A percentile compares a stretch with the other conserved stretches of the same genome.
Conservation (phyloP, 2,113 vertebrate genomes). For the Pica pica region DNA sequence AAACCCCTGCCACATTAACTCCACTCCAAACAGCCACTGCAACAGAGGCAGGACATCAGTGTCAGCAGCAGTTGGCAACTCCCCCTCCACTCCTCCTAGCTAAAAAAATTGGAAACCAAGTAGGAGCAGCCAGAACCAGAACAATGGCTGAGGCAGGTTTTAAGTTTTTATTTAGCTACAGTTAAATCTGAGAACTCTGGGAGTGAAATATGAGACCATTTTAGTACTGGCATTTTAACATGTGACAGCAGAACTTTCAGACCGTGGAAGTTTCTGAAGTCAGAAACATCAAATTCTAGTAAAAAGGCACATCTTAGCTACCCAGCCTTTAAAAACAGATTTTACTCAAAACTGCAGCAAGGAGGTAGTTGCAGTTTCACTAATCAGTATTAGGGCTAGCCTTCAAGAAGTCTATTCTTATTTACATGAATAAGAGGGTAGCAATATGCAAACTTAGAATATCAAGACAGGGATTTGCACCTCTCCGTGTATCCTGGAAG, state of each 20-base stretch:
- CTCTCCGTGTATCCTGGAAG: not conserved
- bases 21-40: slow-evolving; percentile 96
- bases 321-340: not conserved
- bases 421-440: not conserved
- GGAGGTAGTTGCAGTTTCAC: not conserved
- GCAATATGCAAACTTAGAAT: not conserved
- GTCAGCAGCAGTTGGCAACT: not conserved
- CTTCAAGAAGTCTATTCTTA: not conserved
- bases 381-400: not conserved
- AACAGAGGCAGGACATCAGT: not conserved
- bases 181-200: not conserved
- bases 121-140: not conserved
- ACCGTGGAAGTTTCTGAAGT: not conserved
- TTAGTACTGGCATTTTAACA: not conserved
- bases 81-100: not conserved
- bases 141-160: not conserved
- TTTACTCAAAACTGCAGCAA: not conserved
- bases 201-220: not conserved
- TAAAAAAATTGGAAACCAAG: not conserved
- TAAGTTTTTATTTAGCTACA: not conserved
- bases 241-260: not conserved
- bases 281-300: not conserved
- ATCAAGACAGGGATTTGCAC: not conserved
- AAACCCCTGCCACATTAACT: slow-evolving; percentile 90
- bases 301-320: not conserved